Conservation (phyloP, 2,797 vertebrate genomes). For the Sebastes oblongus region DNA sequence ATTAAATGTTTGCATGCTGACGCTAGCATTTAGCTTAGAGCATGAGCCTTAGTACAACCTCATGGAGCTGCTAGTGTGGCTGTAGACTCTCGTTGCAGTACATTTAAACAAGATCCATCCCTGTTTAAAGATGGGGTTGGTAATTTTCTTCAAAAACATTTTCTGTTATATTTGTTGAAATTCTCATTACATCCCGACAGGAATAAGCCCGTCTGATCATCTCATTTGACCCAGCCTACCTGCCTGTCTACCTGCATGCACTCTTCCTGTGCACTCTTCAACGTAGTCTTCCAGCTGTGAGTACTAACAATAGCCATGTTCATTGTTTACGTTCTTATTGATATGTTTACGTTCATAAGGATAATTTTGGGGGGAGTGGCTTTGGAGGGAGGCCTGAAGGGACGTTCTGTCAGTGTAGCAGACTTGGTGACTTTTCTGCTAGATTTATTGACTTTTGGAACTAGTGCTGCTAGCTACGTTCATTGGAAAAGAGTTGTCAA, state of each 20-base stretch:
- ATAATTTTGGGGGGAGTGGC: neutral
- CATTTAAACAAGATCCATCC: neutral
- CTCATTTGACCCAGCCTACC: rapidly evolving
- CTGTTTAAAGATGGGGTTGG: neutral
- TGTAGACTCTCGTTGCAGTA: neutral
- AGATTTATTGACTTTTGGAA: neutral
- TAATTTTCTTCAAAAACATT: neutral
- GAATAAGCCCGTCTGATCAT: neutral
- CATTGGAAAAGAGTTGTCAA: neutral
- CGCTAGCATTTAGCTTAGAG: neutral
- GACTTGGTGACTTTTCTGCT: neutral
- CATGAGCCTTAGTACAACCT: neutral
- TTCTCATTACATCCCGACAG: neutral
- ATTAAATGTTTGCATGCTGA: neutral
- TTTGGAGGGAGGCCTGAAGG: neutral
- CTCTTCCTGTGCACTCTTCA: neutral
- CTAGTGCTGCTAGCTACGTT: neutral
- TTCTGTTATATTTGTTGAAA: neutral
- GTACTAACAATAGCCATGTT: neutral
- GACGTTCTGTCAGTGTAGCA: neutral
- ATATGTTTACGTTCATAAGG: no score
- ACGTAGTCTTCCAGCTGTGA: neutral
- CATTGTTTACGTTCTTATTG: no score
- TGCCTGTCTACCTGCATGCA: neutral
- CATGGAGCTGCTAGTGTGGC: neutral